Percentiles rank a stretch among this genome's conserved stretches.
phyloP scores from a whole-genome alignment of 2,888 invertebrate species.

The Galeruca laticollis region DNA sequence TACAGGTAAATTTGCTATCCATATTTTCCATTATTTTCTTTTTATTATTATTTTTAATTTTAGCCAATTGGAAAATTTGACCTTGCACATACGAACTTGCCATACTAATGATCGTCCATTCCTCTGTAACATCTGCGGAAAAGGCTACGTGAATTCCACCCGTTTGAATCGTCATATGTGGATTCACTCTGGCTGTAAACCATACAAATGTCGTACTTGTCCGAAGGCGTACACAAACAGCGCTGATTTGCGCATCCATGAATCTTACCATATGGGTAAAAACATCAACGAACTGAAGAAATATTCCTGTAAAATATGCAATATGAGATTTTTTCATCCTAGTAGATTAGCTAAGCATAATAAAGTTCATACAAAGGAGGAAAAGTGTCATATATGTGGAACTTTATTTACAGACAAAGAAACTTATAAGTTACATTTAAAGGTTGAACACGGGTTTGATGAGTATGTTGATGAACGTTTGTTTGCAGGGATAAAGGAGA shows the following conservation, averaged over 20 bases:
- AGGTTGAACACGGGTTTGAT: slow-evolving; percentile 22
- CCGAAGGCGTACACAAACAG: slow-evolving; percentile 60
- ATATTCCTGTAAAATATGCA: slow-evolving; percentile 58
- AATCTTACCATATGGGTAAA: slow-evolving; percentile 53
- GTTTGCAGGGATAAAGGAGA: neutral
- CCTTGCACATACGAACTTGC: slow-evolving; percentile 62
- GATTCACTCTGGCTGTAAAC: slow-evolving; percentile 62
- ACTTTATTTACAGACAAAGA: slow-evolving; percentile 55
- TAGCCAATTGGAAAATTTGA: slow-evolving; percentile 62
- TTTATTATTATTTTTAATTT: slow-evolving; percentile 32
- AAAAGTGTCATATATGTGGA: slow-evolving; percentile 56
- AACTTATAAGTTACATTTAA: slow-evolving; percentile 55
- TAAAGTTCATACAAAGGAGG: slow-evolving; percentile 63
- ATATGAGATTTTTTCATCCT: slow-evolving; percentile 60
- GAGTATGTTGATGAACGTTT: slow-evolving; percentile 4
- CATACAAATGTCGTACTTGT: slow-evolving; percentile 59
- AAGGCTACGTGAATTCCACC: slow-evolving; percentile 62
- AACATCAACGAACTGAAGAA: slow-evolving; percentile 56
- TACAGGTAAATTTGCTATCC: slow-evolving; percentile 5
- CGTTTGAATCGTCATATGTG: slow-evolving; percentile 63
- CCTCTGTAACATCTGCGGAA: slow-evolving; percentile 62
- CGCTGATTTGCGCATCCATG: slow-evolving; percentile 61
- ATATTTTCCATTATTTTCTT: neutral
- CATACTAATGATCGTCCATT: slow-evolving; percentile 63
- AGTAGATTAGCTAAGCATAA: slow-evolving; percentile 69